Evolutionary conservation across 2,113 vertebrate genomes (phyloP).

Genomic region (Cathartes aura): DNA sequence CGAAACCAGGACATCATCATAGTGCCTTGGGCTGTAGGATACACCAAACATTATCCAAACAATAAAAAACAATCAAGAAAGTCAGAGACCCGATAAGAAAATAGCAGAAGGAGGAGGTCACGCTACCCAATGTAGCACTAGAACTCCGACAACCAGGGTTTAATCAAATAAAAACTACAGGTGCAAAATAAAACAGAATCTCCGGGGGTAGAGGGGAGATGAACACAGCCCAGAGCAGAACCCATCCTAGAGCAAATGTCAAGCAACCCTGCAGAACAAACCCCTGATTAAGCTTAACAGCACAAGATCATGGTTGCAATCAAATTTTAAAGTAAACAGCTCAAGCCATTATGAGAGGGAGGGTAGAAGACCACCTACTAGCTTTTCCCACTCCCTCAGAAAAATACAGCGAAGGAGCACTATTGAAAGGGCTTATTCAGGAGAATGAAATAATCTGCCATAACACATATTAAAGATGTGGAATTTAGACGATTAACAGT

Average conservation of each 20-base stretch:
- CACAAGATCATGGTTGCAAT: neutral
- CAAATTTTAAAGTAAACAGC: neutral
- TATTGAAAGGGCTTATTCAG: neutral
- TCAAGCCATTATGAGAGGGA: neutral
- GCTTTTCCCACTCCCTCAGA: neutral
- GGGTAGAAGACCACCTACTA: neutral
- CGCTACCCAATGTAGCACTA: neutral
- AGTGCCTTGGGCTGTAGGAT: neutral
- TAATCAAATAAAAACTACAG: neutral
- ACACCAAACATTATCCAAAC: neutral
- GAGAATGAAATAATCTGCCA: neutral
- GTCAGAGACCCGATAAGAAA: neutral
- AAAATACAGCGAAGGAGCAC: neutral
- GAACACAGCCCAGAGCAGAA: neutral
- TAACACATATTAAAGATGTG: neutral
- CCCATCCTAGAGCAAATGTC: neutral
- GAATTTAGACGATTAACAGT: neutral
- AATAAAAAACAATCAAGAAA: neutral
- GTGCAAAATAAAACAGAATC: neutral
- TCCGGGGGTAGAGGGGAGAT: fast-evolving
- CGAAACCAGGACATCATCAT: no score
- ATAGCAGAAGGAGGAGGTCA: neutral
- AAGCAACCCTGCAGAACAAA: neutral
- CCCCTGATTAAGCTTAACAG: neutral
- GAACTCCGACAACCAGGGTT: neutral